A percentile compares a stretch with the other conserved stretches of the same genome.
Conservation (phyloP, 2,797 vertebrate species). For the Falco rusticolus region DNA sequence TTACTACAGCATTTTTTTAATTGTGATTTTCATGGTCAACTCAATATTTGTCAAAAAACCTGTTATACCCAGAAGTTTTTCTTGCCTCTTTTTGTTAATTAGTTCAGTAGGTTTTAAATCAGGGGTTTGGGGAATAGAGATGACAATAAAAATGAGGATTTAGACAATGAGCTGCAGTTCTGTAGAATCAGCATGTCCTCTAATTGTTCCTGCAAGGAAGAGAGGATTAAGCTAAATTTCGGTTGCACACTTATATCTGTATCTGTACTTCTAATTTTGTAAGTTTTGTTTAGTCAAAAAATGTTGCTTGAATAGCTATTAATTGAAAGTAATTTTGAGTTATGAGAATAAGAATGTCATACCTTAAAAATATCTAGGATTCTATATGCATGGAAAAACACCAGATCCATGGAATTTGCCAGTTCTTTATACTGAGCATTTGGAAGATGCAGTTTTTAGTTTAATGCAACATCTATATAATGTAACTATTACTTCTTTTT, state of each 20-base stretch:
- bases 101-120: background rate
- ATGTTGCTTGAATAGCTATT: background rate
- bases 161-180: background rate
- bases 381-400: background rate
- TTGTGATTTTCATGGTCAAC: background rate
- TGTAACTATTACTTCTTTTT: background rate
- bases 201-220: background rate
- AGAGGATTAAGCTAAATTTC: background rate
- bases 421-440: background rate
- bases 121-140: background rate
- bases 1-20: background rate
- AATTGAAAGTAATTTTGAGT: background rate
- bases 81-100: background rate
- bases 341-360: background rate
- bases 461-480: background rate
- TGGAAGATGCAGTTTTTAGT: rapidly evolving
- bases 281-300: background rate
- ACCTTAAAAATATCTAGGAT: background rate
- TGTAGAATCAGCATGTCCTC: background rate
- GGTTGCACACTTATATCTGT: background rate
- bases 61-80: background rate
- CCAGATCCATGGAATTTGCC: background rate
- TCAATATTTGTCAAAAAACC: background rate
- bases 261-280: background rate
- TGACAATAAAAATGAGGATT: background rate